phyloP scores from a whole-genome alignment of 2,888 invertebrate species.

The Cataglyphis livida region DNA sequence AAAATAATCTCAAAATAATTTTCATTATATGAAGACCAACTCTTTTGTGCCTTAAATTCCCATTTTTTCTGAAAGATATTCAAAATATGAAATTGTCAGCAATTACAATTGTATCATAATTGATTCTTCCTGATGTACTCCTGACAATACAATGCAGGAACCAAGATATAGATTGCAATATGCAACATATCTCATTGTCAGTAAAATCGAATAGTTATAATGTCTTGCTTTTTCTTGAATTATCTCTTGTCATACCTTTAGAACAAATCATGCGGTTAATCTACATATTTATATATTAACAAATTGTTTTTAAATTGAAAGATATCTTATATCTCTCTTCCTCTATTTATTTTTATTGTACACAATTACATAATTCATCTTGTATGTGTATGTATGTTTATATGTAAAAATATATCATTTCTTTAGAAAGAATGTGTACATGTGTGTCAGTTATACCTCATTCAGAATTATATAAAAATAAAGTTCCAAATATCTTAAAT shows the following conservation, averaged over 20 bases:
- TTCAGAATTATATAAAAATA: conserved; percentile 51
- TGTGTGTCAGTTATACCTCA: background rate
- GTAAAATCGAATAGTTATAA: no score
- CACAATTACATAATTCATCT: background rate
- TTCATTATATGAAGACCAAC: background rate
- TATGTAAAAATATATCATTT: background rate
- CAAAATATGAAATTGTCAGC: background rate
- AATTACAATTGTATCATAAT: background rate
- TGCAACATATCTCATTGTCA: background rate
- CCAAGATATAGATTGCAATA: background rate
- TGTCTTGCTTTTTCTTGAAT: background rate
- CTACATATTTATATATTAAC: background rate
- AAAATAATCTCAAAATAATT: background rate
- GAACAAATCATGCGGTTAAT: background rate
- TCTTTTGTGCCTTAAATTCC: background rate
- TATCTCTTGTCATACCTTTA: background rate
- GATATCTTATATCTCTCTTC: background rate
- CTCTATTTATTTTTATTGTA: background rate
- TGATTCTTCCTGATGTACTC: background rate
- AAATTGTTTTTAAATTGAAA: background rate
- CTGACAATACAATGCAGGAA: background rate
- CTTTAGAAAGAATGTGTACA: background rate
- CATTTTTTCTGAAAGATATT: no score
- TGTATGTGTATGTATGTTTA: background rate
- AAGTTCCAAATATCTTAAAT: conserved; percentile 58